A percentile compares a stretch with the other conserved stretches of the same genome.
Evolutionary conservation across 2,113 vertebrate genomes (phyloP).

Genomic region (Cardinalis cardinalis): DNA sequence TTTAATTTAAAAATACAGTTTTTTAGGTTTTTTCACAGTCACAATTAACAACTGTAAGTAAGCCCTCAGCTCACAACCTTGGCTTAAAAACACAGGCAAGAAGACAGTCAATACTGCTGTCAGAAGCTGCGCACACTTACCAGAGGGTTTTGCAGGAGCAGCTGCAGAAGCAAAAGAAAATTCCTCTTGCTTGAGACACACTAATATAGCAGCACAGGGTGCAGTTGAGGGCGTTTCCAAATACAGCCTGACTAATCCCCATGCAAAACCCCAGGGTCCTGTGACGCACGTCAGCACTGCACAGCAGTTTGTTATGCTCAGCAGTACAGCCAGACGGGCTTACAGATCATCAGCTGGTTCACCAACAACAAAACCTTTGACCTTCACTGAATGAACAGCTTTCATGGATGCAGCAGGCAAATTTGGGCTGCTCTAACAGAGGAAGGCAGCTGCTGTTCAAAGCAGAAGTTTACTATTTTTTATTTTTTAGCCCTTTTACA

Average conservation of each 20-base stretch:
- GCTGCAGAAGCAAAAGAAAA: slow-evolving; percentile 81
- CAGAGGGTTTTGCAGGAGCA: slow-evolving; percentile 58
- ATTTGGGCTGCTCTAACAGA: not conserved
- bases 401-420: not conserved
- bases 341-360: slow-evolving; percentile 7
- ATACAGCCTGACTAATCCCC: slow-evolving; percentile 70
- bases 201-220: slow-evolving; percentile 84
- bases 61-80: not conserved
- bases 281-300: slow-evolving; percentile 59
- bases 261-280: slow-evolving; percentile 57
- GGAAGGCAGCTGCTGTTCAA: not conserved
- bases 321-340: slow-evolving; percentile 26
- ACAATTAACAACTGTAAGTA: not conserved
- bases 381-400: not conserved
- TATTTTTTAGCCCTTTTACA: not conserved
- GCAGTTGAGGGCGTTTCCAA: slow-evolving; percentile 71
- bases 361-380: slow-evolving; percentile 24
- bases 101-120: not conserved
- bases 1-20: not conserved
- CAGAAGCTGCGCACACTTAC: slow-evolving; percentile 64
- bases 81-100: slow-evolving; percentile 2
- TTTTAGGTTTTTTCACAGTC: not conserved
- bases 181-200: slow-evolving; percentile 71
- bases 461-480: not conserved
- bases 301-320: slow-evolving; percentile 33